Evolutionary conservation across 1,140 invertebrate species (phyloP).

Genomic region (Thalassaphorura encarpata): DNA sequence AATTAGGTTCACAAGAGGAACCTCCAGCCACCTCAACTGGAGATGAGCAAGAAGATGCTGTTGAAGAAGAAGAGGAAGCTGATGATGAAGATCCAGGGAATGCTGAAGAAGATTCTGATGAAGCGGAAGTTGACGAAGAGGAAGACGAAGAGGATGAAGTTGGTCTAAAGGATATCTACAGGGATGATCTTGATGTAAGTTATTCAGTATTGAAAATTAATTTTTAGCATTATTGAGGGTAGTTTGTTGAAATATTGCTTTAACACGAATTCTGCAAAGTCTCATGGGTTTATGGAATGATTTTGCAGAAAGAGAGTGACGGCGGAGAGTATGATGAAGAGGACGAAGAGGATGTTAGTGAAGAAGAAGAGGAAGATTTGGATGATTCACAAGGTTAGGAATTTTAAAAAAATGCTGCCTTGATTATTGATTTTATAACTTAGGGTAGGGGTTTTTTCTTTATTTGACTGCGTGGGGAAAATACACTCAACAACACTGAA

Average conservation of each 20-base stretch:
- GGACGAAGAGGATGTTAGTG: conserved; percentile 45
- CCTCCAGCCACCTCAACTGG: neutral
- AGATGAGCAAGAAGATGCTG: neutral
- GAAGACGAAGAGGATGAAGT: conserved; percentile 42
- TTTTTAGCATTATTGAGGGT: neutral
- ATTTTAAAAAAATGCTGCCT: neutral
- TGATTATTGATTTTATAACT: neutral
- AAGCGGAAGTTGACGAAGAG: conserved; percentile 43
- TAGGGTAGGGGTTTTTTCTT: too few species aligned
- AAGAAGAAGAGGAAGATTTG: conserved; percentile 49
- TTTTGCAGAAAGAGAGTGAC: conserved; percentile 48
- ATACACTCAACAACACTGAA: neutral
- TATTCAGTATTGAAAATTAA: neutral
- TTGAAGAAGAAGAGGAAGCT: neutral
- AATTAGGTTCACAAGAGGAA: neutral
- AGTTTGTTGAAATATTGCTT: conserved; percentile 14
- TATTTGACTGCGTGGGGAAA: neutral
- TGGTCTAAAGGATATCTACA: conserved; percentile 9
- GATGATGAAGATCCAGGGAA: neutral
- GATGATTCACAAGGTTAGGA: conserved; percentile 3
- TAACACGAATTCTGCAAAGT: conserved; percentile 1
- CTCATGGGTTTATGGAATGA: conserved; percentile 6
- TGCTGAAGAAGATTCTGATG: conserved; percentile 5
- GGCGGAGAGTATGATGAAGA: conserved; percentile 52
- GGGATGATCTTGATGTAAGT: conserved; percentile 1